These are phyloP conservation scores for Papilio protenor DNA, from an alignment of 2,888 invertebrate genomes.

Conservation along the genomic window DNA sequence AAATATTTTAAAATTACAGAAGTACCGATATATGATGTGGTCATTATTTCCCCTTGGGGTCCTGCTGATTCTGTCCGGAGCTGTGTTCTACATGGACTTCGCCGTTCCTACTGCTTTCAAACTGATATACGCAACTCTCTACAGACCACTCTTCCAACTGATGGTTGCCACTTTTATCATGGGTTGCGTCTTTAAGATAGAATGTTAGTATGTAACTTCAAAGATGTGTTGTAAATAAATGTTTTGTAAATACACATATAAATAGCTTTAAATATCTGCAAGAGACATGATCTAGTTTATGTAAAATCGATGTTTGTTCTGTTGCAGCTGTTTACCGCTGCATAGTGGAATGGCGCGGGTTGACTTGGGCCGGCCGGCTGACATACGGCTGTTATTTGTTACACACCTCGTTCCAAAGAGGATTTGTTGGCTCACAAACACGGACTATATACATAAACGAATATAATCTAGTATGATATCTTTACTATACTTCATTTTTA, in stretches of 20 bases:
- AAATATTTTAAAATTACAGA: constrained; percentile 54
- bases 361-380: constrained; percentile 68
- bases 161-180: constrained; percentile 60
- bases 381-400: constrained; percentile 73
- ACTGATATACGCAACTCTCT: constrained; percentile 64
- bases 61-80: constrained; percentile 68
- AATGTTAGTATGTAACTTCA: constrained; percentile 60
- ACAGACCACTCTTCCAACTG: constrained; percentile 68
- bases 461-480: constrained; percentile 60
- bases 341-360: constrained; percentile 75
- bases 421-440: constrained; percentile 57
- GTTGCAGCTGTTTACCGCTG: constrained; percentile 55
- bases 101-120: constrained; percentile 48
- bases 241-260: background rate
- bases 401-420: constrained; percentile 69
- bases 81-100: constrained; percentile 67
- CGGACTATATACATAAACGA: constrained; percentile 58
- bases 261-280: no score
- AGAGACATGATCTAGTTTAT: no score
- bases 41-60: constrained; percentile 62
- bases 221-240: constrained; percentile 49
- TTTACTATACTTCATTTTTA: background rate
- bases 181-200: constrained; percentile 65
- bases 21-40: constrained; percentile 64
- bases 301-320: no score